Percentiles rank a stretch among this genome's conserved stretches.
Evolutionary conservation across 2,888 invertebrate species (phyloP).

Genomic region (Protophormia terraenovae): DNA sequence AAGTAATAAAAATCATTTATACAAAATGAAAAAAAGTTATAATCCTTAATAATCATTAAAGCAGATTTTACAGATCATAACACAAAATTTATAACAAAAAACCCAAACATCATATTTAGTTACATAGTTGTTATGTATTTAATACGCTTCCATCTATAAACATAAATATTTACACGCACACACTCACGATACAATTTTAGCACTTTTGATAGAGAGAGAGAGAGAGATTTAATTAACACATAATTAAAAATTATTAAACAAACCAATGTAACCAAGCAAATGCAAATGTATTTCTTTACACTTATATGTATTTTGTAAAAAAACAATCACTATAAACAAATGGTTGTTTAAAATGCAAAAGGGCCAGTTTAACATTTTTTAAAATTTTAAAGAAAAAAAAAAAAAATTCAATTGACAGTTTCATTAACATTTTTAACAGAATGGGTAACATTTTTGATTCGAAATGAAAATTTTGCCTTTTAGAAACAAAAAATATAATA

Average conservation of each 20-base stretch:
- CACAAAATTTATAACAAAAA: neutral
- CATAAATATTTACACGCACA: neutral
- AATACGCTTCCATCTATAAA: neutral
- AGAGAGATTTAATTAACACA: constrained; percentile 43
- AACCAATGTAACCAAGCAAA: neutral
- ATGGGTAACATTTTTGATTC: too few species aligned
- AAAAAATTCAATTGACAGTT: too few species aligned
- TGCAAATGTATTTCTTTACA: neutral
- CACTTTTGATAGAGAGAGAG: neutral
- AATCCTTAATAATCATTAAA: constrained; percentile 17
- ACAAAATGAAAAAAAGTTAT: neutral
- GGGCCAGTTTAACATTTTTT: too few species aligned
- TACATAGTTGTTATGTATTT: neutral
- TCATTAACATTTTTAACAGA: too few species aligned
- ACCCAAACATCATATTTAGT: too few species aligned
- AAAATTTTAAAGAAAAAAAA: too few species aligned
- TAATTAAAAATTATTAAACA: constrained; percentile 42
- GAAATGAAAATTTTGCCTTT: too few species aligned
- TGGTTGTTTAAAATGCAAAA: too few species aligned
- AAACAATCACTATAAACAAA: too few species aligned
- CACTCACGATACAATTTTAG: neutral
- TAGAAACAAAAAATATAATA: too few species aligned
- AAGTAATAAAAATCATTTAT: neutral
- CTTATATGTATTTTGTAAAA: too few species aligned
- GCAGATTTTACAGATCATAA: constrained; percentile 25